phyloP scores from a whole-genome alignment of 2,888 invertebrate species.

The Diarsia rubi region DNA sequence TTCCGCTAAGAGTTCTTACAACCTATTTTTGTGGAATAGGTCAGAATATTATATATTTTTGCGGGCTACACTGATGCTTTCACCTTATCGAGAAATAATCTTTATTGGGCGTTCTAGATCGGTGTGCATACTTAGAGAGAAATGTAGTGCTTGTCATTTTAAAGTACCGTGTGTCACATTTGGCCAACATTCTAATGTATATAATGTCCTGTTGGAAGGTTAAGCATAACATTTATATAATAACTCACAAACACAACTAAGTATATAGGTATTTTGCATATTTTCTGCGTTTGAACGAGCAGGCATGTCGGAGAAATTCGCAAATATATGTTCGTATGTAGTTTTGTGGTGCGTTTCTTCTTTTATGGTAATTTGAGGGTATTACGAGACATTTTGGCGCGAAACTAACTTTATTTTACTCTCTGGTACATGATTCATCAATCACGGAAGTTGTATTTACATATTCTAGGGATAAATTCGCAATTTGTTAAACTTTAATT shows the following conservation, averaged over 20 bases:
- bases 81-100: too few species aligned
- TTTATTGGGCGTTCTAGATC: too few species aligned
- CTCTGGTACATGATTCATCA: background rate
- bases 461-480: background rate
- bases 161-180: conserved; percentile 29
- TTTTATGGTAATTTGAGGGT: conserved; percentile 31
- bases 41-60: too few species aligned
- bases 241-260: conserved; percentile 14
- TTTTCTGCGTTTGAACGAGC: conserved; percentile 51
- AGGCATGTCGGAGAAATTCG: conserved; percentile 54
- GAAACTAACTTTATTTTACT: background rate
- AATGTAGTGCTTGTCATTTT: background rate
- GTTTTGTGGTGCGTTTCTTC: conserved; percentile 10
- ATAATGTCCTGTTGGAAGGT: conserved; percentile 54
- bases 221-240: conserved; percentile 56
- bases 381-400: conserved; percentile 27
- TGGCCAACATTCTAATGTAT: conserved; percentile 19
- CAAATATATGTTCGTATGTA: conserved; percentile 18
- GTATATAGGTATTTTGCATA: conserved; percentile 50
- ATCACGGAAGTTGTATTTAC: background rate
- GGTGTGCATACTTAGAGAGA: background rate
- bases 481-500: background rate
- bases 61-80: too few species aligned
- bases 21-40: too few species aligned
- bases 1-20: too few species aligned